Evolutionary conservation across 2,113 vertebrate species (phyloP).

Genomic region (Emberiza fucata): DNA sequence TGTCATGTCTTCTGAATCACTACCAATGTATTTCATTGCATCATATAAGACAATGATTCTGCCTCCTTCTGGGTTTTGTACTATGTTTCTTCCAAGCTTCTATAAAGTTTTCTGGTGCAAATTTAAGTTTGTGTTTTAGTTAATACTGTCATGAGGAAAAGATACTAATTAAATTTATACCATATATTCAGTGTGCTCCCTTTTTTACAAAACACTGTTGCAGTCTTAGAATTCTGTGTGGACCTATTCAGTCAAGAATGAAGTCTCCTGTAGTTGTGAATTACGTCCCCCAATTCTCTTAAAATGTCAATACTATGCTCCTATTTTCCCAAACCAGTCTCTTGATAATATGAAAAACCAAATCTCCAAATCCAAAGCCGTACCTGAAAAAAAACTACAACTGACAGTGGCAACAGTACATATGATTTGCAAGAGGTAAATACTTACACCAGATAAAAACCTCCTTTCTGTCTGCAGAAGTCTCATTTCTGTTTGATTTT

Average conservation of each 20-base stretch:
- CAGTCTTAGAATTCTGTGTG: background rate
- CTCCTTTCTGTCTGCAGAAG: background rate
- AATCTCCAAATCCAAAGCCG: background rate
- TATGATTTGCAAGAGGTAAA: background rate
- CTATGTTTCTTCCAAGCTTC: background rate
- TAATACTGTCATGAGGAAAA: background rate
- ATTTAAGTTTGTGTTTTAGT: background rate
- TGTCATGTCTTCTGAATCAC: background rate
- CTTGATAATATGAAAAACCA: background rate
- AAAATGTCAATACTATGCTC: background rate
- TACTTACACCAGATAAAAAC: background rate
- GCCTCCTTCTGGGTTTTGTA: background rate
- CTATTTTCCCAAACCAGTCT: background rate
- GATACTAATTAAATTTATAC: background rate
- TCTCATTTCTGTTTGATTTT: background rate
- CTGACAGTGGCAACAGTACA: background rate
- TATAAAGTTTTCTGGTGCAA: background rate
- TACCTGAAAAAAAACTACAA: background rate
- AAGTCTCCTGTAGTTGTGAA: background rate
- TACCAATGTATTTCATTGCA: background rate
- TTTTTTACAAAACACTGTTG: background rate
- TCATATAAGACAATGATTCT: background rate
- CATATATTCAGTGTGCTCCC: background rate
- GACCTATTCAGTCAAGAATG: background rate
- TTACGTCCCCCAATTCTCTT: background rate